A percentile compares a stretch with the other conserved stretches of the same genome.
Evolutionary conservation across 1,140 invertebrate genomes (phyloP).

Genomic region (Drosophila repletoides): DNA sequence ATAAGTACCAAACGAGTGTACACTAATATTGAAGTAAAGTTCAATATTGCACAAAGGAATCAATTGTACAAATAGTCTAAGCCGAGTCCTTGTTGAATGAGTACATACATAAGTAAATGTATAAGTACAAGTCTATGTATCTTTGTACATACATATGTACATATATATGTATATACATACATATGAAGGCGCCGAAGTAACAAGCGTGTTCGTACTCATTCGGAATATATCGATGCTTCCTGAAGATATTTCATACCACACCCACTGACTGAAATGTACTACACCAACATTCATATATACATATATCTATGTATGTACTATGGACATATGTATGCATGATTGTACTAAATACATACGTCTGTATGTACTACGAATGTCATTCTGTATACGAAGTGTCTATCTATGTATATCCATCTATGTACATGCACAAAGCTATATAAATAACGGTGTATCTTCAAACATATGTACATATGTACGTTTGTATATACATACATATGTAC

Average conservation of each 20-base stretch:
- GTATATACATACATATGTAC: not conserved
- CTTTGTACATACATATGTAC: not conserved
- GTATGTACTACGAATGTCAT: not conserved
- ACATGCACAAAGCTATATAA: too few relatives aligned
- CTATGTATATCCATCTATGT: not conserved
- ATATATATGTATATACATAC: not conserved
- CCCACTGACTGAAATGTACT: slow-evolving; percentile 8
- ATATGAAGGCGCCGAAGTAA: slow-evolving; percentile 12
- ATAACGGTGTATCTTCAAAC: too few relatives aligned
- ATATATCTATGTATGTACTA: slow-evolving; percentile 8
- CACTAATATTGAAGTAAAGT: too few relatives aligned
- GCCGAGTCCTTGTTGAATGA: too few relatives aligned
- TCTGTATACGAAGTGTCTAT: not conserved
- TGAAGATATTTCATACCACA: slow-evolving; percentile 22
- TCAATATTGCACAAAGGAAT: too few relatives aligned
- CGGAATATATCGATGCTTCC: slow-evolving; percentile 12
- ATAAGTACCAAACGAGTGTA: too few relatives aligned
- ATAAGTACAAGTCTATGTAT: not conserved
- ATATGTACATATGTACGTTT: slow-evolving; percentile 3
- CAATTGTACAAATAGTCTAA: too few relatives aligned
- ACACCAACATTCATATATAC: slow-evolving; percentile 3
- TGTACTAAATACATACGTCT: not conserved
- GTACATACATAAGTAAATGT: not conserved
- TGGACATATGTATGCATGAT: not conserved
- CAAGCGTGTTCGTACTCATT: slow-evolving; percentile 13